These are phyloP conservation scores for Tragelaphus oryx DNA, from an alignment of 2,797 vertebrate species.

Conservation along the genomic window DNA sequence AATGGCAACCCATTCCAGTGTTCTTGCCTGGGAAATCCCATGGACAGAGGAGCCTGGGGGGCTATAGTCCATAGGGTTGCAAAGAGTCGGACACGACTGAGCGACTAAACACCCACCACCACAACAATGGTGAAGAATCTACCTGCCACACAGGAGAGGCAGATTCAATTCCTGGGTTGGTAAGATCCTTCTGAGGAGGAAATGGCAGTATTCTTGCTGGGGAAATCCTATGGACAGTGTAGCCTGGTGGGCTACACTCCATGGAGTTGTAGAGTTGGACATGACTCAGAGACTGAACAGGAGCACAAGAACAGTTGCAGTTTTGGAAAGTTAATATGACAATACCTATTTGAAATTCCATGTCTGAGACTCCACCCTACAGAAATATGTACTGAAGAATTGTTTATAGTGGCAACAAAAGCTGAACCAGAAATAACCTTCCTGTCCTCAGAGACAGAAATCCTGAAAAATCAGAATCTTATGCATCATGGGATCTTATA, in stretches of 20 bases:
- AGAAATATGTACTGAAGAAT: not conserved
- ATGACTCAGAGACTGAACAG: not conserved
- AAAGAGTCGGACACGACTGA: too few relatives aligned
- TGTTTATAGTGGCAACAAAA: not conserved
- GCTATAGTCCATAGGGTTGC: too few relatives aligned
- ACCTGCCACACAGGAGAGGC: not conserved
- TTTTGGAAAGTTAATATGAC: not conserved
- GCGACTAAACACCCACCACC: too few relatives aligned
- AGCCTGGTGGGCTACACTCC: not conserved
- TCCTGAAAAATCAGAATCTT: not conserved
- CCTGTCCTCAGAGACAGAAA: not conserved
- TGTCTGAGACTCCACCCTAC: not conserved
- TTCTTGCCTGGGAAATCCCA: too few relatives aligned
- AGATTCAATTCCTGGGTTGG: not conserved
- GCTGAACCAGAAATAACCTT: not conserved
- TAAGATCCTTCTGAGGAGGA: not conserved
- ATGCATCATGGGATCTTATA: not conserved
- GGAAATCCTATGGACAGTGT: not conserved
- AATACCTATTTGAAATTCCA: not conserved
- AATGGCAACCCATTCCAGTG: too few relatives aligned
- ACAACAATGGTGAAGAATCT: not conserved
- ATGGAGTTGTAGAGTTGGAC: not conserved
- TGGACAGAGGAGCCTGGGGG: too few relatives aligned
- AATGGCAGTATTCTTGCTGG: not conserved
- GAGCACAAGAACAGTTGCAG: not conserved